A percentile compares a stretch with the other conserved stretches of the same genome.
These are phyloP conservation scores for Drosophila mojavensis DNA, from an alignment of 1,140 invertebrate genomes.

Conservation along the genomic window DNA sequence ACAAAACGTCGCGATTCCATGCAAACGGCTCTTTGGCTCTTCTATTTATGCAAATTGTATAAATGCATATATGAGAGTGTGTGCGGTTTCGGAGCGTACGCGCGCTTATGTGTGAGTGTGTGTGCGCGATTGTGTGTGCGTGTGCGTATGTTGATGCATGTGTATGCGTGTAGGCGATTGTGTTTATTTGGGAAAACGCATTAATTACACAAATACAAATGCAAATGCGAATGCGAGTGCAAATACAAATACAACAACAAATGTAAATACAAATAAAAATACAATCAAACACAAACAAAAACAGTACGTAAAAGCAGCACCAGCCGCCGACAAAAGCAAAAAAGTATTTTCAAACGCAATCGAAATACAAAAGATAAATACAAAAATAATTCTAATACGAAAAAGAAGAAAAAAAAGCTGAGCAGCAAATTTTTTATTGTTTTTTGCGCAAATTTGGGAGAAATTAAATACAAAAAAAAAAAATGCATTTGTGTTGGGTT, in stretches of 20 bases:
- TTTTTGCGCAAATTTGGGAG: conserved; percentile 45
- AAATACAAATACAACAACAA: conserved; percentile 56
- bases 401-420: conserved; percentile 14
- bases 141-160: conserved; percentile 26
- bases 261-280: conserved; percentile 71
- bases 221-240: conserved; percentile 57
- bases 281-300: conserved; percentile 59
- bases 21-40: conserved; percentile 34
- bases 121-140: conserved; percentile 17
- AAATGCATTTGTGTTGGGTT: conserved; percentile 62
- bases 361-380: conserved; percentile 42
- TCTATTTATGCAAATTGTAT: conserved; percentile 54
- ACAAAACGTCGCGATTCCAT: conserved; percentile 32
- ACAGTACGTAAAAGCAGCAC: conserved; percentile 44
- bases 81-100: conserved; percentile 43
- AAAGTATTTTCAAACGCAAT: conserved; percentile 55
- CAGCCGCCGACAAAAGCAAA: conserved; percentile 48
- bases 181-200: conserved; percentile 72
- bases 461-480: conserved; percentile 6
- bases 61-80: conserved; percentile 46
- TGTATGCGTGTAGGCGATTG: conserved; percentile 52
- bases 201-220: conserved; percentile 73
- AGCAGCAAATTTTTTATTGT: conserved; percentile 69
- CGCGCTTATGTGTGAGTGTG: conserved; percentile 32
- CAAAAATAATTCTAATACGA: conserved; percentile 31